phyloP scores from a whole-genome alignment of 2,113 vertebrate species.

The Salvelinus fontinalis region DNA sequence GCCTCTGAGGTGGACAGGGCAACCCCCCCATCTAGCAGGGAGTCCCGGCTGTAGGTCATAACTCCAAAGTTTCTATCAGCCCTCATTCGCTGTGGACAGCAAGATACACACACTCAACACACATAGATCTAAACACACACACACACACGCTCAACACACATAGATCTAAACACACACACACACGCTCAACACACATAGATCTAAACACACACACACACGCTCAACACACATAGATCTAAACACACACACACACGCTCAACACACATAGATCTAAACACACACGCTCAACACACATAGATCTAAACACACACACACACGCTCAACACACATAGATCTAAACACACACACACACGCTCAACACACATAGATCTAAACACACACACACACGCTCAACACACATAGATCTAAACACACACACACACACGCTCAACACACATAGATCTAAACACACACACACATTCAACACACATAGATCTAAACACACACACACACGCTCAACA shows the following conservation, averaged over 20 bases:
- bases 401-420: constrained; percentile 14
- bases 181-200: too few species aligned
- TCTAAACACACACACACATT: too few species aligned
- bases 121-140: constrained; percentile 28
- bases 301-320: constrained; percentile 32
- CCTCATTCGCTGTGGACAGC: constrained; percentile 83
- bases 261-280: too few species aligned
- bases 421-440: too few species aligned
- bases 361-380: too few species aligned
- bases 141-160: constrained; percentile 24
- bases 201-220: constrained; percentile 1
- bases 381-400: constrained; percentile 8
- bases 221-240: too few species aligned
- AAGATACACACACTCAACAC: constrained; percentile 57
- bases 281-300: constrained; percentile 15
- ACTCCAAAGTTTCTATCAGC: constrained; percentile 73
- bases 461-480: constrained; percentile 26
- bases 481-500: constrained; percentile 26
- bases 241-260: constrained; percentile 24
- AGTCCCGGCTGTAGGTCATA: constrained; percentile 77
- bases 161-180: constrained; percentile 22
- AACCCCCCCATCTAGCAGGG: constrained; percentile 86
- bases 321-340: constrained; percentile 18
- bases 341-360: constrained; percentile 16
- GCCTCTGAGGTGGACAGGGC: constrained; percentile 73